Evolutionary conservation across 2,888 invertebrate genomes (phyloP).

Genomic region (Bhutanitis thaidina): DNA sequence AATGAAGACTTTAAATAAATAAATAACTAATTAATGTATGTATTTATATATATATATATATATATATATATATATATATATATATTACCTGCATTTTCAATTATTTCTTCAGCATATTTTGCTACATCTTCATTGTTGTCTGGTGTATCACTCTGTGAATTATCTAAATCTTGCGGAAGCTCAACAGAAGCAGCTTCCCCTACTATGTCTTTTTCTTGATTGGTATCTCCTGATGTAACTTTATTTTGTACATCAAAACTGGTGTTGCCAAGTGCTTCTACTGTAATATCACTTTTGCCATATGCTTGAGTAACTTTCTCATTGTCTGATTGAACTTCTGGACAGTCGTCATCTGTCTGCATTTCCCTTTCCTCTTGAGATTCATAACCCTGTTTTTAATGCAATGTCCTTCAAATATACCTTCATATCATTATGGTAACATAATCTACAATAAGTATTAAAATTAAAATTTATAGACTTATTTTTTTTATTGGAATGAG

Average conservation of each 20-base stretch:
- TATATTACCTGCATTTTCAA: conserved; percentile 32
- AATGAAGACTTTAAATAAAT: no score
- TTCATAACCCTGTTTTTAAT: conserved; percentile 41
- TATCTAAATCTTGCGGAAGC: conserved; percentile 39
- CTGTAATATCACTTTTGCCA: conserved; percentile 18
- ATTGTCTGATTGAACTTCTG: conserved; percentile 41
- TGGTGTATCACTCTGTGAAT: conserved; percentile 35
- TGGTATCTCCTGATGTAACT: conserved; percentile 16
- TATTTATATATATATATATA: no score
- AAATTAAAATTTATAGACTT: not conserved
- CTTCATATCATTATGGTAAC: conserved; percentile 1
- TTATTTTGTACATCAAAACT: conserved; percentile 29
- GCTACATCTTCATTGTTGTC: conserved; percentile 32
- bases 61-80: not conserved
- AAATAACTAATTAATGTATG: no score
- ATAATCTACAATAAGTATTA: conserved; percentile 3
- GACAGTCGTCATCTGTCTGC: conserved; percentile 53
- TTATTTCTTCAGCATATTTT: conserved; percentile 23
- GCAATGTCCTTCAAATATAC: conserved; percentile 7
- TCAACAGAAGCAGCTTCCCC: conserved; percentile 26
- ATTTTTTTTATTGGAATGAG: no score
- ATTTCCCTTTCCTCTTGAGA: conserved; percentile 55
- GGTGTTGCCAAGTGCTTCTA: conserved; percentile 17
- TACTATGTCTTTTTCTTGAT: conserved; percentile 23
- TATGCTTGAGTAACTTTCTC: conserved; percentile 30